phyloP scores from a whole-genome alignment of 2,888 invertebrate species.

The Formica aserva region DNA sequence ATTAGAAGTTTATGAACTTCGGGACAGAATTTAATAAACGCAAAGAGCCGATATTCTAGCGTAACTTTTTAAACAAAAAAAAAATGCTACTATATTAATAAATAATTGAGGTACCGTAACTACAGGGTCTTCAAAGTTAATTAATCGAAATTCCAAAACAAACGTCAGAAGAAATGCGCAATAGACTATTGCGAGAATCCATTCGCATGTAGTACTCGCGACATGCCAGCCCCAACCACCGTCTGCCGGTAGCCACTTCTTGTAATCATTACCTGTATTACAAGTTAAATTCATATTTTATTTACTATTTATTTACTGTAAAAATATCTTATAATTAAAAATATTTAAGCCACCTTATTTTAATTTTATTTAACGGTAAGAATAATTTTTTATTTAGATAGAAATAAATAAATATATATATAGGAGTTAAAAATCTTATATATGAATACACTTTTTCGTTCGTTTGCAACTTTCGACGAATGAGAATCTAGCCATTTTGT shows the following conservation, averaged over 20 bases:
- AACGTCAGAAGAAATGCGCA: constrained; percentile 87
- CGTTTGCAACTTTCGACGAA: background rate
- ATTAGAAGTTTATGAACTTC: background rate
- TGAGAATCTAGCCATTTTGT: background rate
- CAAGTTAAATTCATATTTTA: constrained; percentile 2
- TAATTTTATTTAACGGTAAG: background rate
- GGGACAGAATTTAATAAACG: background rate
- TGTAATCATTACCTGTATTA: constrained; percentile 83
- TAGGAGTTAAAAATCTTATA: background rate
- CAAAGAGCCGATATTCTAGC: background rate
- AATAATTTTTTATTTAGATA: background rate
- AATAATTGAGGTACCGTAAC: constrained; percentile 72
- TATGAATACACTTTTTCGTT: background rate
- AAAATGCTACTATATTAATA: background rate
- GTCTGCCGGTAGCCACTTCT: constrained; percentile 86
- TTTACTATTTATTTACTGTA: background rate
- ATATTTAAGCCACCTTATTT: background rate
- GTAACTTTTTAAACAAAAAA: constrained; percentile 1
- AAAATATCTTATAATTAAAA: background rate
- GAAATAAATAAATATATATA: too few species aligned
- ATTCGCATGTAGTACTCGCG: constrained; percentile 87
- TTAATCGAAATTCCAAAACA: constrained; percentile 86
- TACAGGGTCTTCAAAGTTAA: constrained; percentile 75
- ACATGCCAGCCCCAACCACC: constrained; percentile 87
- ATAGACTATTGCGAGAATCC: constrained; percentile 87